Evolutionary conservation across 2,797 vertebrate species (phyloP), one percentile per base, ranked within the genome.

Genomic region (Enteromius anoplus): DNA sequence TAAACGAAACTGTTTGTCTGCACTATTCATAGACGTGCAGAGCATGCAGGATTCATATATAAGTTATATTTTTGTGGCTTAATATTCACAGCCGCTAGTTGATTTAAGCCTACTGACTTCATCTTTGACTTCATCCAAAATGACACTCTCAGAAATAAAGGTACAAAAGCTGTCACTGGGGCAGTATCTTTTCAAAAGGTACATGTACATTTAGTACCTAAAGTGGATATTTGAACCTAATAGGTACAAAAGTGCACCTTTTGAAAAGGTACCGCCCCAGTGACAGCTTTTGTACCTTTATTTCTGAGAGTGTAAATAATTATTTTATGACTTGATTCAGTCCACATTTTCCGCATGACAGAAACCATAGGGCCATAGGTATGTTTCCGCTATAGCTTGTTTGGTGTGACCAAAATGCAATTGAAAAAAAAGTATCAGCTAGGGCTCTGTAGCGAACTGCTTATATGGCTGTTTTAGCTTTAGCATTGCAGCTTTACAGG

Each of bases 401-500:
- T 73, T 5, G 14, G 11, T 34, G 29, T 32, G 47, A 53, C 47
- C 12, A 32, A 73, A 40, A 23, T 40, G 3, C 51, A 15, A 15
- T 40, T 75, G 40, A 23, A n/a, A 58, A n/a, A 75, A 37, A 73
- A 23, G 1, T 15, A 26, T 26, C 26, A 37, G 62, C 45, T 66
- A 21, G 29, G n/a, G 11, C n/a, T 68, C 64, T 49, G 40, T 65
- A 9, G 10, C 3, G 1, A 23, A 37, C 32, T 49, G 17, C 19
- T 80, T 80, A 14, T 47, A 17, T 23, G 45, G 42, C 11, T 42
- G 71, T 53, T 62, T 53, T 66, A 19, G 71, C n/a, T 80, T 70
- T 45, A 71, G 51, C 66, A 53, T 53, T 76, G 37, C 55, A 55
- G n/a, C 19, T 68, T 83, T 72, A 70, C 40, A 62, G 45, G 37